These are phyloP conservation scores for Amphipoea oculea DNA, from an alignment of 2,888 invertebrate species.

Conservation along the genomic window DNA sequence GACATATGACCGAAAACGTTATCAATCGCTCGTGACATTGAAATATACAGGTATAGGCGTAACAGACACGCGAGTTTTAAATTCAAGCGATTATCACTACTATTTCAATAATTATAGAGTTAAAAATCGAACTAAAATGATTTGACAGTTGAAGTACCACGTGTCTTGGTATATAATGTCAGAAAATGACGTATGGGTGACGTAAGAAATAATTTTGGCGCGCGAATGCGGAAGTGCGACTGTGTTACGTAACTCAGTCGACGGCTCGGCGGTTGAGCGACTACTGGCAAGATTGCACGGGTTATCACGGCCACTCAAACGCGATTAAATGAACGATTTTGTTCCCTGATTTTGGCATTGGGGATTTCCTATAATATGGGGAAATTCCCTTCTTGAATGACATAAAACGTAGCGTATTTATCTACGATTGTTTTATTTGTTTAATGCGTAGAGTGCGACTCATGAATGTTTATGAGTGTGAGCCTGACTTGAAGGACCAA, in stretches of 20 bases:
- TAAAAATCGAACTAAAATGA: constrained; percentile 19
- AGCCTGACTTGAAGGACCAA: not conserved
- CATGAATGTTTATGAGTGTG: not conserved
- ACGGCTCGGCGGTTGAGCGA: constrained; percentile 28
- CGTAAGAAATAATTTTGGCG: constrained; percentile 58
- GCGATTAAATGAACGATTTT: constrained; percentile 49
- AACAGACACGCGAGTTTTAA: constrained; percentile 11
- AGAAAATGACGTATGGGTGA: constrained; percentile 53
- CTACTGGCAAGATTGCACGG: constrained; percentile 43
- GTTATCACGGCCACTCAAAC: constrained; percentile 26
- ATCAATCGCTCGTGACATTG: constrained; percentile 58
- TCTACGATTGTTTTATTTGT: not conserved
- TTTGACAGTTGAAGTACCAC: constrained; percentile 53
- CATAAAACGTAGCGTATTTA: not conserved
- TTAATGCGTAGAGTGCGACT: not conserved
- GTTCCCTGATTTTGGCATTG: constrained; percentile 10
- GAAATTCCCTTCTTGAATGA: constrained; percentile 13
- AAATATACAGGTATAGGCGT: constrained; percentile 47
- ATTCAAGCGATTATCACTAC: constrained; percentile 15
- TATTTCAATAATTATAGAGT: not conserved
- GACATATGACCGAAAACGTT: constrained; percentile 23
- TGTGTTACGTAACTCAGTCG: constrained; percentile 33
- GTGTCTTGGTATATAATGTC: constrained; percentile 33
- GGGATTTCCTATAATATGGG: constrained; percentile 10
- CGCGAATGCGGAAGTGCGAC: constrained; percentile 47